Base-by-base conservation (phyloP, 1,140 invertebrate genomes). In the Coptotermes formosanus region DNA sequence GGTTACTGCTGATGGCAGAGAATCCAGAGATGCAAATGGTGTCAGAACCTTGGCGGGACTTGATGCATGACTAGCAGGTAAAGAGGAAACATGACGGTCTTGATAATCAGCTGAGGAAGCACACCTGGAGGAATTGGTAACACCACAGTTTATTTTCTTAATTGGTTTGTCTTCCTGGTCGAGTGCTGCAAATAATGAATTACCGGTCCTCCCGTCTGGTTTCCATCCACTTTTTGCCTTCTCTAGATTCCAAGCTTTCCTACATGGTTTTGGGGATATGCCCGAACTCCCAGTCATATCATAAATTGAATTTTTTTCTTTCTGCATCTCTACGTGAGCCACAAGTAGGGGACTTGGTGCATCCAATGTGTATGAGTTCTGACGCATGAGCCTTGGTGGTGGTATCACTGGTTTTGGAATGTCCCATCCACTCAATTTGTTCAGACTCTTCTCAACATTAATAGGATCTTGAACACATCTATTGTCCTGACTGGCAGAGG, bases 331-430 rank as follows among this genome's bases (percentile, higher is more conserved):
- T 85, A 93, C 89, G 86, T 94, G 93, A 25, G 93, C 93, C 8
- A 94, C 87, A 25, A 94, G 90, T 87, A 93, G 91, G 0, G 94
- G 93, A 89, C 94, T 94, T 0, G 94, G 94, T 69, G 92, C 91
- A 3, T 94, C 91, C 23, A 95, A 88, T 0, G 94, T 92, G 86
- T 95, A 95, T 14, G 94, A 95, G 87, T 93, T 92, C 89, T 94
- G 93, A 82, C 94, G 90, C 2, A 93, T 91, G 75, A 94, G 89
- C 85, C 92, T 92, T 59, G 92, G 92, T 16, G 89, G 89, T 38
- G 88, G 52, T 45, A 25, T 81, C 85, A 45, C 44, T 45, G 19
- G 21, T 83, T 52, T 38, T 38, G 19, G 55, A 55, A 55, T 21
- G 52, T 16, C 19, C 14, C 52, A 55, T 55, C 19, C 52, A 55